A percentile compares a stretch with the other conserved stretches of the same genome.
Conservation (phyloP, 2,888 invertebrate species). For the Halictus quadricinctus region DNA sequence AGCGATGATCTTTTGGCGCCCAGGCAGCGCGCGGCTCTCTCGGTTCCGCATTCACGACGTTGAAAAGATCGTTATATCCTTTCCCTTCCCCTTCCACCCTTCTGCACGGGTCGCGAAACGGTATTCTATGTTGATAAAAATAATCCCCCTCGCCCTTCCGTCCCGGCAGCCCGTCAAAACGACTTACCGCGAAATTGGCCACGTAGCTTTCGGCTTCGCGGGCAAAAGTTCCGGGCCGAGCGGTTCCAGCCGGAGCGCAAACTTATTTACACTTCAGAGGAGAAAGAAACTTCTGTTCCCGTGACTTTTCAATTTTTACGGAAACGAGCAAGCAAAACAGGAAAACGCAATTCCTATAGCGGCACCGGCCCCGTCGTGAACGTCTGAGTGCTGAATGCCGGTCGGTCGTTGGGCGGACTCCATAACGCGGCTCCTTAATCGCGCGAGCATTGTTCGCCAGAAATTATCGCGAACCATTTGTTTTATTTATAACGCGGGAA, state of each 20-base stretch:
- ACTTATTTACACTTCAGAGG: slow-evolving; percentile 13
- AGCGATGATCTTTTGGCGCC: slow-evolving; percentile 34
- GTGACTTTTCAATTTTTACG: slow-evolving; percentile 23
- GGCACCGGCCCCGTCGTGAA: not conserved
- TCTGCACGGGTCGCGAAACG: not conserved
- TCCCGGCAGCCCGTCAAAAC: not conserved
- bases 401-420: not conserved
- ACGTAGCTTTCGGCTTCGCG: not conserved
- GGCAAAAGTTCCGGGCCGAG: not conserved
- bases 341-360: slow-evolving; percentile 7
- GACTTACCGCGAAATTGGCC: slow-evolving; percentile 37
- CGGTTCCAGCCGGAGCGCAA: not conserved
- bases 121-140: slow-evolving; percentile 43
- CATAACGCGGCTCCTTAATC: not conserved
- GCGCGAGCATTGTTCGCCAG: slow-evolving; percentile 3
- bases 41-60: slow-evolving; percentile 32
- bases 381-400: not conserved
- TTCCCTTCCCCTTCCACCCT: not conserved
- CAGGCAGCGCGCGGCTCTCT: slow-evolving; percentile 17
- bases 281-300: not conserved
- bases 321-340: slow-evolving; percentile 22
- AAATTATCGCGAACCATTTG: slow-evolving; percentile 6
- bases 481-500: not conserved
- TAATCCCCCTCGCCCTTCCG: not conserved
- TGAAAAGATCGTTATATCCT: slow-evolving; percentile 25